These are phyloP conservation scores for Gymnoscelis rufifasciata DNA, from an alignment of 2,888 invertebrate species.

Conservation along the genomic window DNA sequence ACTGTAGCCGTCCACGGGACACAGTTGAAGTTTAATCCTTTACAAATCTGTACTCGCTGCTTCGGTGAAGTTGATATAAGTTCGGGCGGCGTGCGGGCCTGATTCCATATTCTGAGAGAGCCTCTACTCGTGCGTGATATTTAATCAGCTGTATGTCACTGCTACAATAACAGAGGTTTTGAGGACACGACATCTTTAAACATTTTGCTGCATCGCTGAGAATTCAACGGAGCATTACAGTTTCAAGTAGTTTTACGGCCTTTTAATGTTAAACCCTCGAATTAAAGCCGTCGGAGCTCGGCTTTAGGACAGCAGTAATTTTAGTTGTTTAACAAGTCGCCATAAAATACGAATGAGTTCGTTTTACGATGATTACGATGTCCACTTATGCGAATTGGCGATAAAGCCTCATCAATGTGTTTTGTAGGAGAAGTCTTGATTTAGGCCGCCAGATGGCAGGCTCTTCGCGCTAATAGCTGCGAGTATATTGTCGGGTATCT, in stretches of 20 bases:
- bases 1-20: background rate
- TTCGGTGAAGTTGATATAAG: constrained; percentile 11
- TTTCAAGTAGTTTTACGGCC: background rate
- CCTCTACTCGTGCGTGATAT: constrained; percentile 54
- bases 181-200: background rate
- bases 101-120: constrained; percentile 46
- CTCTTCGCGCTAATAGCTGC: background rate
- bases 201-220: background rate
- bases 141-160: constrained; percentile 50
- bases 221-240: background rate
- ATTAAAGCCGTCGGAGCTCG: background rate
- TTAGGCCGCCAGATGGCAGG: background rate
- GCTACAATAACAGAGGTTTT: constrained; percentile 12
- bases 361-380: background rate
- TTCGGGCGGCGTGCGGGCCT: constrained; percentile 21
- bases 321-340: background rate
- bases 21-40: constrained; percentile 4
- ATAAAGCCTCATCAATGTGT: constrained; percentile 3
- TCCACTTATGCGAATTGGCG: background rate
- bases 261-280: background rate
- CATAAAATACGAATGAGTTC: background rate
- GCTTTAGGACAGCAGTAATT: background rate
- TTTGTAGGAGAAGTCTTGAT: background rate
- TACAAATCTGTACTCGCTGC: constrained; percentile 8
- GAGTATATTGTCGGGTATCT: background rate